These are phyloP conservation scores for Tenthredo mesomela DNA, from an alignment of 2,888 invertebrate genomes.

Conservation along the genomic window DNA sequence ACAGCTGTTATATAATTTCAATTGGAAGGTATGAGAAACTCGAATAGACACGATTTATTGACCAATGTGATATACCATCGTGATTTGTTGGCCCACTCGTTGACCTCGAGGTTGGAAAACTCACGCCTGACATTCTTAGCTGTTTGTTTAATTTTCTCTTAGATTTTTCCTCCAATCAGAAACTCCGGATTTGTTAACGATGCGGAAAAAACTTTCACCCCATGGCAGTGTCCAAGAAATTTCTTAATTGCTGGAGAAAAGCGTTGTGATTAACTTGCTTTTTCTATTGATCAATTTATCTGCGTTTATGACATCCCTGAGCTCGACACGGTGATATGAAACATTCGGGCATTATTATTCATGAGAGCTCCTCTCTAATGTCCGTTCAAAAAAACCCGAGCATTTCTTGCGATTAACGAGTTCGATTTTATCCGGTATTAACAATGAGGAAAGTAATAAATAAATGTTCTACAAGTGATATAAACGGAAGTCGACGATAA, in stretches of 20 bases:
- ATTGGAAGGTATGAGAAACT: constrained; percentile 42
- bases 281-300: not conserved
- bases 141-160: not conserved
- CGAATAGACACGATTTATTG: constrained; percentile 21
- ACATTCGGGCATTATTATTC: not conserved
- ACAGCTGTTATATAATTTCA: constrained; percentile 37
- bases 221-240: not conserved
- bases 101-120: constrained; percentile 38
- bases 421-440: not conserved
- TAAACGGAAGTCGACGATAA: not conserved
- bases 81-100: not conserved
- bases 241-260: not conserved
- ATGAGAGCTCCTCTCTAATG: not conserved
- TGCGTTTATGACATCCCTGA: not conserved
- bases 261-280: not conserved
- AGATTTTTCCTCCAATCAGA: not conserved
- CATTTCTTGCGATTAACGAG: not conserved
- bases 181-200: not conserved
- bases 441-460: not conserved
- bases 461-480: not conserved
- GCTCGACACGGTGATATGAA: not conserved
- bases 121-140: not conserved
- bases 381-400: not conserved
- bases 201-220: not conserved
- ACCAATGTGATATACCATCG: constrained; percentile 29